Evolutionary conservation across 2,888 invertebrate species (phyloP).

Genomic region (Chromoteleia sp.): DNA sequence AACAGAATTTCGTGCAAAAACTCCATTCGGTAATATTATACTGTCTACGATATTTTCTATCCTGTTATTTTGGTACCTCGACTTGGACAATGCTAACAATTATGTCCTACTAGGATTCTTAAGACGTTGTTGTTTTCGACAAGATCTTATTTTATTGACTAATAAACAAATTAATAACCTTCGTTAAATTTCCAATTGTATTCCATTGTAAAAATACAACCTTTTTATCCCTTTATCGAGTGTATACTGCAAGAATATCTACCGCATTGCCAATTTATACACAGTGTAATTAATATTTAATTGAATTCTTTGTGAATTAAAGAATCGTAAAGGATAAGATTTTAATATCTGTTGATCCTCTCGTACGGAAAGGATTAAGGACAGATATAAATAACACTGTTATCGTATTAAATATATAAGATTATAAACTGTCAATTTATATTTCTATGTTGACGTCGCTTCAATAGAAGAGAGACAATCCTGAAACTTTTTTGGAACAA

Average conservation of each 20-base stretch:
- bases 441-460: slow-evolving; percentile 3
- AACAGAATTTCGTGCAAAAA: slow-evolving; percentile 71
- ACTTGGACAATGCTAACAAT: slow-evolving; percentile 72
- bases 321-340: slow-evolving; percentile 16
- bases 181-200: slow-evolving; percentile 73
- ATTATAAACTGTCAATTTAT: slow-evolving; percentile 11
- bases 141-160: slow-evolving; percentile 80
- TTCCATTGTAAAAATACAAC: slow-evolving; percentile 20
- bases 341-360: not conserved
- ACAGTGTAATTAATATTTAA: slow-evolving; percentile 18
- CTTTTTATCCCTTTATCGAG: slow-evolving; percentile 20
- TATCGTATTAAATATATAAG: slow-evolving; percentile 20
- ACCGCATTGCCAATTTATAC: slow-evolving; percentile 18
- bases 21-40: slow-evolving; percentile 38
- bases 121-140: slow-evolving; percentile 80
- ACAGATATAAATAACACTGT: slow-evolving; percentile 10
- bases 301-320: slow-evolving; percentile 13
- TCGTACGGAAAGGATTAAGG: not conserved
- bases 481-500: slow-evolving; percentile 22
- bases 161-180: slow-evolving; percentile 81
- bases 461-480: slow-evolving; percentile 3
- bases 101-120: slow-evolving; percentile 76
- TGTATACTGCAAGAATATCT: slow-evolving; percentile 9
- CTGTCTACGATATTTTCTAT: slow-evolving; percentile 80
- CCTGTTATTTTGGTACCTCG: slow-evolving; percentile 81